A percentile compares a stretch with the other conserved stretches of the same genome.
Conservation (phyloP, 2,797 vertebrate genomes). For the Scyliorhinus canicula region DNA sequence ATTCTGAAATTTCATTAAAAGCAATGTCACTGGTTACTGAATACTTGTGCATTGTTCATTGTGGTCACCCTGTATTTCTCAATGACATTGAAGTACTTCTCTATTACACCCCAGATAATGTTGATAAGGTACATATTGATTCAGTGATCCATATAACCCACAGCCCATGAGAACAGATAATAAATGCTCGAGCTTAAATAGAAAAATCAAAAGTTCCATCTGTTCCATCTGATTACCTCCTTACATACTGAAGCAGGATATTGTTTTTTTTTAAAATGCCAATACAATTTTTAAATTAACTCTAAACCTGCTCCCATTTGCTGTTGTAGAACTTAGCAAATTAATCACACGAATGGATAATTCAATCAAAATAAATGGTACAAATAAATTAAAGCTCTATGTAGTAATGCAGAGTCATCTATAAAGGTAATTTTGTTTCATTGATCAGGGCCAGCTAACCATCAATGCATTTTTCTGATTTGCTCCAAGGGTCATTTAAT, state of each 20-base stretch:
- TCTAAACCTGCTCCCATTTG: not conserved
- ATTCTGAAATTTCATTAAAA: constrained; percentile 22
- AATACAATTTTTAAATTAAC: constrained; percentile 33
- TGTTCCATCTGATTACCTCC: constrained; percentile 27
- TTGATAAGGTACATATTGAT: constrained; percentile 31
- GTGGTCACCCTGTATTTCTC: constrained; percentile 17
- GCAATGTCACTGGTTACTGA: constrained; percentile 16
- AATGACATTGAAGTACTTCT: constrained; percentile 17
- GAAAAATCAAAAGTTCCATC: constrained; percentile 36
- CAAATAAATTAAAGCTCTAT: not conserved
- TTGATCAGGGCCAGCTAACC: not conserved
- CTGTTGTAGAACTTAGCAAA: not conserved
- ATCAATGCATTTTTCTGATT: not conserved
- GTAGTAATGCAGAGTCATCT: not conserved
- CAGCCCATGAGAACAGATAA: constrained; percentile 20
- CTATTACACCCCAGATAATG: constrained; percentile 20
- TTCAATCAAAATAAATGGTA: constrained; percentile 28
- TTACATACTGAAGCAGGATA: constrained; percentile 26
- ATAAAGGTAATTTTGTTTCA: constrained; percentile 28
- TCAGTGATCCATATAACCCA: constrained; percentile 32
- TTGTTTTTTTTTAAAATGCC: constrained; percentile 23
- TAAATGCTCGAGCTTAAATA: constrained; percentile 32
- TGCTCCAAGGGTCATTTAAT: constrained; percentile 24
- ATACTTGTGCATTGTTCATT: not conserved
- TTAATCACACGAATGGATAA: constrained; percentile 24